Evolutionary conservation across 1,140 invertebrate genomes (phyloP).

Genomic region (Drosophila kepulauana): DNA sequence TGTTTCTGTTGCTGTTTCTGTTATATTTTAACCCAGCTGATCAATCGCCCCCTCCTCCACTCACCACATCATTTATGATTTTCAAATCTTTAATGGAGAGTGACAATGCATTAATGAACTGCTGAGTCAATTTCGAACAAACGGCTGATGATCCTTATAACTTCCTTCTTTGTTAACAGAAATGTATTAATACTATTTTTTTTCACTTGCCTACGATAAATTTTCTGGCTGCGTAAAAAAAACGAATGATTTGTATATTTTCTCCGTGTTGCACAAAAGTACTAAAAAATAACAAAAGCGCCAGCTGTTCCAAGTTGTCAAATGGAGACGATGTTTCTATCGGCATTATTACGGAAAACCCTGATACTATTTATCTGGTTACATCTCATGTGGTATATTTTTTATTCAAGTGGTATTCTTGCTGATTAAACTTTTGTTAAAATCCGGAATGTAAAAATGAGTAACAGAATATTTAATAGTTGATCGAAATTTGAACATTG

Average conservation of each 20-base stretch:
- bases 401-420: too few relatives aligned
- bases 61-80: constrained; percentile 47
- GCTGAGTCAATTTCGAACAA: background rate
- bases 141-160: constrained; percentile 1
- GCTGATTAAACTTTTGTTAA: too few relatives aligned
- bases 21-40: constrained; percentile 49
- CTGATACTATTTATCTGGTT: background rate
- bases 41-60: constrained; percentile 25
- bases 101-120: background rate
- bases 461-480: too few relatives aligned
- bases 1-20: constrained; percentile 11
- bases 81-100: background rate
- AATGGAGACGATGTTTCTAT: constrained; percentile 10
- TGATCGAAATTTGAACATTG: too few relatives aligned
- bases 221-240: constrained; percentile 54
- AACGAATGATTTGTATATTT: constrained; percentile 57
- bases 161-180: background rate
- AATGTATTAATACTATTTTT: constrained; percentile 21
- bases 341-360: background rate
- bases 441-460: too few relatives aligned
- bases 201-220: constrained; percentile 39
- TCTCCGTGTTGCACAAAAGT: constrained; percentile 30
- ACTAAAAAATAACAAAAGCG: constrained; percentile 41
- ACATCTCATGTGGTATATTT: background rate
- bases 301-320: constrained; percentile 34